These are phyloP conservation scores for Fragum fragum DNA, from an alignment of 2,888 invertebrate genomes.

Conservation along the genomic window DNA sequence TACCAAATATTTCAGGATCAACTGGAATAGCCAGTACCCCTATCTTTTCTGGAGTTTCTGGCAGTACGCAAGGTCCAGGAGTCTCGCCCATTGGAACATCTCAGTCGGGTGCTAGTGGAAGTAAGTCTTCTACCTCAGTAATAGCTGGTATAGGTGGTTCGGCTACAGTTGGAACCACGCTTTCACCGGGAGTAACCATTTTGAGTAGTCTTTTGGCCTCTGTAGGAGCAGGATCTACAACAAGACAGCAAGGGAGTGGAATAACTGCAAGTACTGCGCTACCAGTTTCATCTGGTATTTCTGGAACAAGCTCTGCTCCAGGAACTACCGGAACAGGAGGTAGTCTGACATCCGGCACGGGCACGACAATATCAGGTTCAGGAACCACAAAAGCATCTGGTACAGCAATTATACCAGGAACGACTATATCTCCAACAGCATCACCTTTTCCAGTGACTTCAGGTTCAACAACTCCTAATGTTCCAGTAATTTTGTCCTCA, in stretches of 20 bases:
- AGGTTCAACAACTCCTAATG: neutral
- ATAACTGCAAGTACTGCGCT: neutral
- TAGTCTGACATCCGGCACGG: neutral
- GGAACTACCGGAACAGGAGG: neutral
- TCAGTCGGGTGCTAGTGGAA: neutral
- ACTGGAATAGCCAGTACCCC: neutral
- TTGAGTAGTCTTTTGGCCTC: neutral
- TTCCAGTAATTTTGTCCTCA: neutral
- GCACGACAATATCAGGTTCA: neutral
- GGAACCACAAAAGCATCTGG: neutral
- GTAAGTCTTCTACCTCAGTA: no score
- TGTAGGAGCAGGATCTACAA: neutral
- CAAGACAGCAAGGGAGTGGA: neutral
- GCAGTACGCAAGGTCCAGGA: neutral
- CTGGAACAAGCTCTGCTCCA: neutral
- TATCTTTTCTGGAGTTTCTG: neutral
- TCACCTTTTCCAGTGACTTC: neutral
- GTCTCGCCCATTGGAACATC: neutral
- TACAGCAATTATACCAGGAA: conserved; percentile 1
- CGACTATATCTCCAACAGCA: neutral
- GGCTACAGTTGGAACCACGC: no score
- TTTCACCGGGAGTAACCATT: no score
- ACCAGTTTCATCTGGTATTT: neutral
- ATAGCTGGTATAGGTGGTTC: no score
- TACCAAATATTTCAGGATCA: neutral